Percentiles rank a stretch among this genome's conserved stretches.
phyloP scores from a whole-genome alignment of 2,113 vertebrate genomes.

The Oreochromis niloticus region DNA sequence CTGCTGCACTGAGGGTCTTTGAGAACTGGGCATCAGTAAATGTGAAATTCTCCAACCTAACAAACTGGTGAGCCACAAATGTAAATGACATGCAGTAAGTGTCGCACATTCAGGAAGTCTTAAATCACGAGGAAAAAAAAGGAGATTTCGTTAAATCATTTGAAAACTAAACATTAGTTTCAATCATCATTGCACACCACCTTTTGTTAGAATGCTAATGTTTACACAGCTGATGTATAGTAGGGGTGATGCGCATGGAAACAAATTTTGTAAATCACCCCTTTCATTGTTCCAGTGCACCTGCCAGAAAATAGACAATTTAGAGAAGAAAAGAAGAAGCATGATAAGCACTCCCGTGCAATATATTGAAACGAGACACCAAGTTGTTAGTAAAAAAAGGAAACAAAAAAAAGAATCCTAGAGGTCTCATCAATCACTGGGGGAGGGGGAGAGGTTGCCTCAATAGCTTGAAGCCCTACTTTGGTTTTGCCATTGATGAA shows the following conservation, averaged over 20 bases:
- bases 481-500: constrained; percentile 69
- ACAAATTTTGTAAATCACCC: background rate
- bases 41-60: constrained; percentile 21
- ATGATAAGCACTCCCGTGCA: background rate
- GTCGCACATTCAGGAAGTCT: background rate
- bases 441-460: constrained; percentile 27
- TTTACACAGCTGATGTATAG: background rate
- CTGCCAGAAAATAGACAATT: background rate
- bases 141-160: background rate
- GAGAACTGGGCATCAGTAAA: constrained; percentile 5
- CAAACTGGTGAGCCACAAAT: background rate
- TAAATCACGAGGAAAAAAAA: background rate
- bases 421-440: constrained; percentile 60
- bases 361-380: constrained; percentile 24
- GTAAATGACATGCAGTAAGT: background rate
- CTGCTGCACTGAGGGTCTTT: constrained; percentile 30
- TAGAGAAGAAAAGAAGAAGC: background rate
- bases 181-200: background rate
- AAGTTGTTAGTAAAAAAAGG: constrained; percentile 12
- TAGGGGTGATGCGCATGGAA: background rate
- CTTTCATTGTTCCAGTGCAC: background rate
- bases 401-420: constrained; percentile 33
- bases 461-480: constrained; percentile 56
- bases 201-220: background rate
- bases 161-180: background rate